These are phyloP conservation scores for Sturnus vulgaris DNA, from an alignment of 2,113 vertebrate species.

Conservation along the genomic window DNA sequence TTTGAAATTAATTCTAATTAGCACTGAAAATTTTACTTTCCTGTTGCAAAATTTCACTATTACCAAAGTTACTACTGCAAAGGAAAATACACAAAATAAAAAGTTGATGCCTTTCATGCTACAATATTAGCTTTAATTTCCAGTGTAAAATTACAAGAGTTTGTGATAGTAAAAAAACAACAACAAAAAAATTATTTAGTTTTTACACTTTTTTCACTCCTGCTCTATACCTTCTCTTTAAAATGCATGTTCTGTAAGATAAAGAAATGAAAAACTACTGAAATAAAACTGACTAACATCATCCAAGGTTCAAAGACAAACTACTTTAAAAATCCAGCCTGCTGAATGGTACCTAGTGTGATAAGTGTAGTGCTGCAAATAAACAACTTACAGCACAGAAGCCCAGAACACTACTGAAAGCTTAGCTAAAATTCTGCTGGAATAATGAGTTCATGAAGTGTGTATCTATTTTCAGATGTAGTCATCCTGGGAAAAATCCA, in stretches of 20 bases:
- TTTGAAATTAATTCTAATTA: not conserved
- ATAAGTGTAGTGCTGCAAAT: not conserved
- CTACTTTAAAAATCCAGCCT: not conserved
- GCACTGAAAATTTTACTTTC: not conserved
- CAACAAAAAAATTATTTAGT: not conserved
- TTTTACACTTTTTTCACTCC: not conserved
- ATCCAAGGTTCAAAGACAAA: not conserved
- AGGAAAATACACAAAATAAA: not conserved
- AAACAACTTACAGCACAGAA: not conserved
- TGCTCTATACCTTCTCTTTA: not conserved
- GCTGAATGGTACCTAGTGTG: not conserved
- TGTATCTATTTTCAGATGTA: not conserved
- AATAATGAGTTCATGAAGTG: not conserved
- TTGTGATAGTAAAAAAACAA: not conserved
- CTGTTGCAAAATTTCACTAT: not conserved
- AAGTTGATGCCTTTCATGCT: not conserved
- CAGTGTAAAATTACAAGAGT: slow-evolving; percentile 6
- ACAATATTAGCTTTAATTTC: slow-evolving; percentile 24
- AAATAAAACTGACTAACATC: not conserved
- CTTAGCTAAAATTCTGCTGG: not conserved
- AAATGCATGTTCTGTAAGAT: not conserved
- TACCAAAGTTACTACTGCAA: not conserved
- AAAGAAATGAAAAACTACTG: not conserved
- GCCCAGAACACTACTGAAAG: not conserved
- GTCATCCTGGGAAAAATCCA: not conserved